Percentiles rank a stretch among this genome's conserved stretches.
Conservation (phyloP, 2,797 vertebrate genomes). For the Gallinago nigripennis region DNA sequence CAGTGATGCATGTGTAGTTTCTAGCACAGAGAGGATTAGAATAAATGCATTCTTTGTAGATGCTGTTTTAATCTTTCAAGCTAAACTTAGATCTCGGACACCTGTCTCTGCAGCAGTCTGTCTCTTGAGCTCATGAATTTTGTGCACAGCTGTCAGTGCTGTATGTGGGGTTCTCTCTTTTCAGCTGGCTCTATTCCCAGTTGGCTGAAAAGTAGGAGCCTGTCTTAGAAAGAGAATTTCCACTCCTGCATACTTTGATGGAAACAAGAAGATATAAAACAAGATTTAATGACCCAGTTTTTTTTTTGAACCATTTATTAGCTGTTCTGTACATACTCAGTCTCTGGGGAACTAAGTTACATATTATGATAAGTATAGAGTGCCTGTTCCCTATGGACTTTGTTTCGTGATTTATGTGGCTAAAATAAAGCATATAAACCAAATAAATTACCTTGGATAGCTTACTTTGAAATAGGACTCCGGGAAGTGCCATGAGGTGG, state of each 20-base stretch:
- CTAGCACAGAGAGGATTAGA: slow-evolving; percentile 65
- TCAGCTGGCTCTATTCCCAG: slow-evolving; percentile 68
- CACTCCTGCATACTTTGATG: slow-evolving; percentile 66
- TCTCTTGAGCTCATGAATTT: slow-evolving; percentile 70
- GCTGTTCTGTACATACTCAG: slow-evolving; percentile 60
- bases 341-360: slow-evolving; percentile 63
- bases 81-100: slow-evolving; percentile 75
- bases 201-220: slow-evolving; percentile 65
- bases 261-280: slow-evolving; percentile 67
- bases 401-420: slow-evolving; percentile 62
- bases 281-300: slow-evolving; percentile 63
- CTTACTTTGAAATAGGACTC: slow-evolving; percentile 64
- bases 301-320: slow-evolving; percentile 60
- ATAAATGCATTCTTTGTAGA: slow-evolving; percentile 71
- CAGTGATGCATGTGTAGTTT: slow-evolving; percentile 39
- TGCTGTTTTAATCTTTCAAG: slow-evolving; percentile 70
- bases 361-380: slow-evolving; percentile 70
- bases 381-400: slow-evolving; percentile 61
- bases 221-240: slow-evolving; percentile 70
- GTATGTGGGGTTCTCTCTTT: slow-evolving; percentile 67
- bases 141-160: slow-evolving; percentile 71
- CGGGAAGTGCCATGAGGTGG: slow-evolving; percentile 17
- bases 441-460: slow-evolving; percentile 62
- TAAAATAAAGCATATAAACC: slow-evolving; percentile 62
- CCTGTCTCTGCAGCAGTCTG: slow-evolving; percentile 72